Evolutionary conservation across 1,140 invertebrate genomes (phyloP).

Genomic region (Delia radicum): DNA sequence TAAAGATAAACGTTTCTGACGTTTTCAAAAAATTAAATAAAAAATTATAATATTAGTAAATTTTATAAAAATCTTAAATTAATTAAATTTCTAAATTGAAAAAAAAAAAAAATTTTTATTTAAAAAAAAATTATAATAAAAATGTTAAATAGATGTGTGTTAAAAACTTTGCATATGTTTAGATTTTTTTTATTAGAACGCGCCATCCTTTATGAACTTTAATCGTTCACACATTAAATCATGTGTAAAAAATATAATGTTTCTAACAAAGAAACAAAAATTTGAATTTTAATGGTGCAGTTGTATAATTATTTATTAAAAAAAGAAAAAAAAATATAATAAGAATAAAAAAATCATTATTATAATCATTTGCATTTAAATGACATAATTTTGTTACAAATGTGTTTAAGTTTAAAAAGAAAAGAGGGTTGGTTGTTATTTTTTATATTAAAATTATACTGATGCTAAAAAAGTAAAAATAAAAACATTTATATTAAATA

Average conservation of each 20-base stretch:
- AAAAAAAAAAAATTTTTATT: no score
- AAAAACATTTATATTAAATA: background rate
- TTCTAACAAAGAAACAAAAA: slow-evolving; percentile 3
- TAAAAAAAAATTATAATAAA: background rate
- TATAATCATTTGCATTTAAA: slow-evolving; percentile 15
- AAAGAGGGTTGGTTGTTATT: no score
- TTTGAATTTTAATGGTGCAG: slow-evolving; percentile 11
- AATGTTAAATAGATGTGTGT: background rate
- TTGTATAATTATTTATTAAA: background rate
- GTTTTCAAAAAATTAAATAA: background rate
- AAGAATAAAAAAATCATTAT: background rate
- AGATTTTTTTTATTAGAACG: background rate
- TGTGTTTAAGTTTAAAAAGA: background rate
- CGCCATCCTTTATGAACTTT: background rate
- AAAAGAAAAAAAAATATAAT: background rate
- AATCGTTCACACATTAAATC: background rate
- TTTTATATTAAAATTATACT: no score
- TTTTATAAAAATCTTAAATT: background rate
- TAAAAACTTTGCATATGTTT: no score
- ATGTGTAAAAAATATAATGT: background rate
- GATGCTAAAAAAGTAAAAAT: background rate
- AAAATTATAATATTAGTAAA: background rate
- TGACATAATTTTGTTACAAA: background rate
- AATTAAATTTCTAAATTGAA: background rate
- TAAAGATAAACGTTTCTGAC: no score